Conservation (phyloP, 2,797 vertebrate genomes). For the Sitta carolinensis region DNA sequence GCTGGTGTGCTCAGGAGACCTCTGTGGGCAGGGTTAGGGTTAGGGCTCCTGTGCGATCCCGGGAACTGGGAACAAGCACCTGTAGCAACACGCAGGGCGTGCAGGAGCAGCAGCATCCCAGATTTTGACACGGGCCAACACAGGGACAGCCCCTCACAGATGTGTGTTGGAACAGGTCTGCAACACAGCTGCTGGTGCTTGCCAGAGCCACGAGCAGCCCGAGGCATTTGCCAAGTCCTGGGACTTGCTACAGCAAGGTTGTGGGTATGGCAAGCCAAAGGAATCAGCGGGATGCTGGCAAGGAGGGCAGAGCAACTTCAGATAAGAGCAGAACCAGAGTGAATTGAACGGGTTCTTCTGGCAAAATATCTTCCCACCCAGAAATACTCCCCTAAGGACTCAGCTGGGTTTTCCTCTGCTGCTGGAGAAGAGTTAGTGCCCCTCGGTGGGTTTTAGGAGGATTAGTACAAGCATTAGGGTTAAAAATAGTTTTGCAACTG, state of each 20-base stretch:
- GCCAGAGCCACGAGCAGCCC: background rate
- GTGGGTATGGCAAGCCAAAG: constrained; percentile 16
- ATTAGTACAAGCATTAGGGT: constrained; percentile 29
- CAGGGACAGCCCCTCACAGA: constrained; percentile 21
- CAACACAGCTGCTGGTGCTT: constrained; percentile 22
- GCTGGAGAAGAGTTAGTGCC: constrained; percentile 34
- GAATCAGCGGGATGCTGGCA: constrained; percentile 29
- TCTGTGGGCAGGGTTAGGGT: background rate
- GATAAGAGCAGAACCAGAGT: background rate
- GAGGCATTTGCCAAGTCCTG: background rate
- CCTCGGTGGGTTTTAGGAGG: constrained; percentile 42
- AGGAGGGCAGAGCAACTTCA: constrained; percentile 1
- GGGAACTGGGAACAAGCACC: background rate
- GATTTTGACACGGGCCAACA: background rate
- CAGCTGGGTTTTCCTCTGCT: background rate
- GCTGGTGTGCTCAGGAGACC: background rate
- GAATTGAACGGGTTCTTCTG: background rate
- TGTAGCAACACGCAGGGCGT: background rate
- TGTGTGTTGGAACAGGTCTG: constrained; percentile 26
- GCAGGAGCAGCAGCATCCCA: background rate
- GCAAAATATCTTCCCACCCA: background rate
- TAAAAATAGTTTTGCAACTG: constrained; percentile 42
- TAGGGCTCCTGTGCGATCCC: background rate
- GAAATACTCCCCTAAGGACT: background rate
- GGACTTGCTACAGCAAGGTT: constrained; percentile 6